Percentiles rank a stretch among this genome's conserved stretches.
Evolutionary conservation across 2,113 vertebrate species (phyloP).

Genomic region (Osmerus eperlanus): DNA sequence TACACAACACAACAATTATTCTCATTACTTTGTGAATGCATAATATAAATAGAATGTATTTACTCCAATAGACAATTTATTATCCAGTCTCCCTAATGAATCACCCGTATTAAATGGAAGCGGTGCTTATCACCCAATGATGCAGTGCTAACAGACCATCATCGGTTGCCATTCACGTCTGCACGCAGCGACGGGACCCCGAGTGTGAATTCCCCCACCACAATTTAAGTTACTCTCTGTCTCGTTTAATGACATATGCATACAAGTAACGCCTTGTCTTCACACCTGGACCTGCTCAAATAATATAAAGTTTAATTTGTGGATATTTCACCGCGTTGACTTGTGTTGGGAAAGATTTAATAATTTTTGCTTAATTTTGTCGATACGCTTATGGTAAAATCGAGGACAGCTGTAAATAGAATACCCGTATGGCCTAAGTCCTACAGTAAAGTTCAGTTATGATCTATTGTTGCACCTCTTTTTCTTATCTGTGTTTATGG

Average conservation of each 20-base stretch:
- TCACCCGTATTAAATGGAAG: conserved; percentile 55
- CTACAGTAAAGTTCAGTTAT: too few species aligned
- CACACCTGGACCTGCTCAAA: neutral
- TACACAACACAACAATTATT: conserved; percentile 50
- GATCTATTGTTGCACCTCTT: neutral
- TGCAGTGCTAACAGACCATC: conserved; percentile 71
- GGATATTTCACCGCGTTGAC: too few species aligned
- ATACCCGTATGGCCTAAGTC: too few species aligned
- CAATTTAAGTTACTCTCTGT: conserved; percentile 52
- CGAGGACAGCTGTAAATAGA: too few species aligned
- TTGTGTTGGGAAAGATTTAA: too few species aligned
- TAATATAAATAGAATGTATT: conserved; percentile 42
- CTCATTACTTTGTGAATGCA: conserved; percentile 13
- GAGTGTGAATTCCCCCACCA: conserved; percentile 59
- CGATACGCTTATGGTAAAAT: too few species aligned
- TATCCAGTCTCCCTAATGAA: conserved; percentile 64
- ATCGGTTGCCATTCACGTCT: conserved; percentile 57
- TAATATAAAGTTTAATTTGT: too few species aligned
- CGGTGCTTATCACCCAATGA: conserved; percentile 70
- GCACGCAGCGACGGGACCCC: neutral
- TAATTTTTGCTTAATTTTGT: too few species aligned
- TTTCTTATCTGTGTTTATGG: neutral
- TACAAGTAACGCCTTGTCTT: conserved; percentile 44
- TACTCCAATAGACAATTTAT: conserved; percentile 43
- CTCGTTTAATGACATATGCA: conserved; percentile 51